phyloP scores from a whole-genome alignment of 53 echinoderm and acorn worm species.

The Glandiceps talaboti region DNA sequence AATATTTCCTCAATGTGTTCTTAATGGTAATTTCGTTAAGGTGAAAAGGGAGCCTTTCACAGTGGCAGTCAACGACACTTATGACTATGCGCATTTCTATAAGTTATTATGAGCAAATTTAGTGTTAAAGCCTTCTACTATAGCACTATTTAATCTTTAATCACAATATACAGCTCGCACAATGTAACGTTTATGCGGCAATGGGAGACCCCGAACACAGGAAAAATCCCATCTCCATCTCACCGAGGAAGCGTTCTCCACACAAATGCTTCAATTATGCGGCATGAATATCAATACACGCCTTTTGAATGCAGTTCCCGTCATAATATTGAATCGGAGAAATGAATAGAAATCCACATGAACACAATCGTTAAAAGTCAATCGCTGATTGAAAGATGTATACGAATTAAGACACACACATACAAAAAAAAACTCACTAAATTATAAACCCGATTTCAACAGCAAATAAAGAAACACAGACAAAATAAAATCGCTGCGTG shows the following conservation, averaged over 20 bases:
- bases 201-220: background rate
- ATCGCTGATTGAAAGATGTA: background rate
- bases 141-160: no score
- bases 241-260: background rate
- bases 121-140: background rate
- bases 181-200: background rate
- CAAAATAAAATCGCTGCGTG: no score
- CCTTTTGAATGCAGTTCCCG: no score
- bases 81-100: background rate
- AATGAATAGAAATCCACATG: background rate
- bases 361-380: background rate
- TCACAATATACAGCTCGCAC: background rate
- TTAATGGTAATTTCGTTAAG: background rate
- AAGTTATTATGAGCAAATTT: background rate
- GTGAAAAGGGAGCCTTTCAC: background rate
- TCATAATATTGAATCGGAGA: background rate
- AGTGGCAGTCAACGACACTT: background rate
- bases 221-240: background rate
- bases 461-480: no score
- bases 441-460: no score
- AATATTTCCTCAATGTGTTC: background rate
- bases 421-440: background rate
- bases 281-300: background rate
- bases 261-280: background rate
- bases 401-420: background rate